Percentiles rank a stretch among this genome's conserved stretches.
These are phyloP conservation scores for Heliornis fulica DNA, from an alignment of 2,113 vertebrate genomes.

Conservation along the genomic window DNA sequence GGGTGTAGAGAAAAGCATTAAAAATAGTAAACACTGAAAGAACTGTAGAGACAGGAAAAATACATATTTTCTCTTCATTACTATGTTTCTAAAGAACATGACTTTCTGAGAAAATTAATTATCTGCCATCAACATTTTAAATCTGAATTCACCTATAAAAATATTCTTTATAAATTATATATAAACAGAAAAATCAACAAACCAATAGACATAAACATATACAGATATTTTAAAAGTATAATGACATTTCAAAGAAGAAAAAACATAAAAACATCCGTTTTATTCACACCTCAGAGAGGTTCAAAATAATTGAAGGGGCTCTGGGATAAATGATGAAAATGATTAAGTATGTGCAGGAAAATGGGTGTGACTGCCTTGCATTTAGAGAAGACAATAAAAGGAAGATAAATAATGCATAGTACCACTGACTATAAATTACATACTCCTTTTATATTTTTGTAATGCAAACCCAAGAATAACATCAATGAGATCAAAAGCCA, in stretches of 20 bases:
- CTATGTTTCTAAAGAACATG: neutral
- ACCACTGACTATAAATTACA: neutral
- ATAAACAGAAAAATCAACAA: neutral
- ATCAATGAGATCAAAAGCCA: neutral
- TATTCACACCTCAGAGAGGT: neutral
- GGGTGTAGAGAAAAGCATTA: neutral
- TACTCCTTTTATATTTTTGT: neutral
- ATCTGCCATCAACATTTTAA: neutral
- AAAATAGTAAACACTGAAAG: neutral
- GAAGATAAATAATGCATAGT: neutral
- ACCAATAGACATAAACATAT: neutral
- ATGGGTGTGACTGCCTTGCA: neutral
- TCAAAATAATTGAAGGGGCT: neutral
- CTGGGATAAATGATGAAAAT: neutral
- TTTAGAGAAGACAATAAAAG: neutral
- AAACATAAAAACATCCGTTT: neutral
- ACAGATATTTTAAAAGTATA: neutral
- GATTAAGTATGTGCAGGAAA: neutral
- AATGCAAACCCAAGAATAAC: neutral
- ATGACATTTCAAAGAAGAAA: neutral
- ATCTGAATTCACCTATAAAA: neutral
- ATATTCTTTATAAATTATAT: neutral
- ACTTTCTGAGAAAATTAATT: neutral
- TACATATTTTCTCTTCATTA: rapidly evolving
- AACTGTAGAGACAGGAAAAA: neutral